These are phyloP conservation scores for Uropsilus gracilis DNA, from an alignment of 2,113 vertebrate genomes.

Conservation along the genomic window DNA sequence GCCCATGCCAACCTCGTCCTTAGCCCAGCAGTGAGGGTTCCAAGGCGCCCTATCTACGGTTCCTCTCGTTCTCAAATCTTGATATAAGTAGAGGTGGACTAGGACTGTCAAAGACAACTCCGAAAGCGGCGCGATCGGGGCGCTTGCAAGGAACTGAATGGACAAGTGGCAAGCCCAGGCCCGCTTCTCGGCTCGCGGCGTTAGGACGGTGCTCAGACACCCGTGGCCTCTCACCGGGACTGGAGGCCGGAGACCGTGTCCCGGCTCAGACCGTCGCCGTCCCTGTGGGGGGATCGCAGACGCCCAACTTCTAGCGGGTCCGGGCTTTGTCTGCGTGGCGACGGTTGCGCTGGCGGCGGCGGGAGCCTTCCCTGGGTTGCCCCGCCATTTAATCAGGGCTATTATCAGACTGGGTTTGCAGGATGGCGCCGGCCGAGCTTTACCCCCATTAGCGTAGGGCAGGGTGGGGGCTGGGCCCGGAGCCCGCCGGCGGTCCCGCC, in stretches of 20 bases:
- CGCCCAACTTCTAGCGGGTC: neutral
- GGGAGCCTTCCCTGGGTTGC: constrained; percentile 21
- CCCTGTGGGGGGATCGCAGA: neutral
- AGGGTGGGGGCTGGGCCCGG: constrained; percentile 61
- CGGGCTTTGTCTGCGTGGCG: constrained; percentile 11
- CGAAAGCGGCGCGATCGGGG: neutral
- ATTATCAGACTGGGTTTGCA: constrained; percentile 78
- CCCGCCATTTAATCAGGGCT: constrained; percentile 68
- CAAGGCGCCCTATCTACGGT: fast-evolving
- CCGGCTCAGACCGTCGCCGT: neutral
- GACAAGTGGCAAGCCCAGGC: neutral
- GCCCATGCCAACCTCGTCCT: neutral
- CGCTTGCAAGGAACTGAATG: neutral
- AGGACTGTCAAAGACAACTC: neutral
- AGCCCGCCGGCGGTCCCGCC: neutral
- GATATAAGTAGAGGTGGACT: neutral
- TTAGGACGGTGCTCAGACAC: neutral
- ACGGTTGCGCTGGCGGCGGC: constrained; percentile 50
- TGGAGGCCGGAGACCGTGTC: neutral
- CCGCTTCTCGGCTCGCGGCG: fast-evolving
- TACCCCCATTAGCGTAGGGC: constrained; percentile 74
- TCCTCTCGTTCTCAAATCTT: neutral
- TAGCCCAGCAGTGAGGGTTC: too few relatives aligned
- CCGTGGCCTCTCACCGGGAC: neutral
- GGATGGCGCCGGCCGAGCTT: constrained; percentile 81